A percentile compares a stretch with the other conserved stretches of the same genome.
These are phyloP conservation scores for Marronus borbonicus DNA, from an alignment of 2,888 invertebrate species.

Conservation along the genomic window DNA sequence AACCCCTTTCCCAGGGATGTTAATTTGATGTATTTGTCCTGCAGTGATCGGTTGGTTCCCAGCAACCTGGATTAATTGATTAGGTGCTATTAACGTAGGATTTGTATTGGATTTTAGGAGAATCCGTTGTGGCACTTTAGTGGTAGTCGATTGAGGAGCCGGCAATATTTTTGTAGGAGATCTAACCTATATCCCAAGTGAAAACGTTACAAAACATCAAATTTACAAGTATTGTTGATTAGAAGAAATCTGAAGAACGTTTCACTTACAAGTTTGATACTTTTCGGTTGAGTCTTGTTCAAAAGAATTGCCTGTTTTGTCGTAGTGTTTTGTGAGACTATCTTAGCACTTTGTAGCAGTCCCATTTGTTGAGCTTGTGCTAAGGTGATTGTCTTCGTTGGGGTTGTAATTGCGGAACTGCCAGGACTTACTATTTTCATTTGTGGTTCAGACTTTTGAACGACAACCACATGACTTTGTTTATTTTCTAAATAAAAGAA, in stretches of 20 bases:
- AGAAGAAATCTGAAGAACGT: constrained; percentile 31
- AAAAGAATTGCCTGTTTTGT: constrained; percentile 69
- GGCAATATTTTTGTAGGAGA: constrained; percentile 82
- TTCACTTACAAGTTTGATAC: constrained; percentile 67
- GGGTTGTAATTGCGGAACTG: constrained; percentile 63
- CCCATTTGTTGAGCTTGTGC: constrained; percentile 79
- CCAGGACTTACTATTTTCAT: constrained; percentile 57
- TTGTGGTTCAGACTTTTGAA: constrained; percentile 61
- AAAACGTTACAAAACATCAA: not conserved
- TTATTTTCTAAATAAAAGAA: constrained; percentile 41
- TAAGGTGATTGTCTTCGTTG: constrained; percentile 77
- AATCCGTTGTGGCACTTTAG: constrained; percentile 72
- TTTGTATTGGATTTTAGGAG: constrained; percentile 71
- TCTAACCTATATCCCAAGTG: constrained; percentile 69
- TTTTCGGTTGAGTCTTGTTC: constrained; percentile 65
- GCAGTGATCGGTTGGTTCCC: constrained; percentile 68
- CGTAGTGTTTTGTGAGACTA: constrained; percentile 70
- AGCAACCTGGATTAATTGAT: constrained; percentile 66
- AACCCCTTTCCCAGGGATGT: constrained; percentile 81
- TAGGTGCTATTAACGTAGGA: constrained; percentile 68
- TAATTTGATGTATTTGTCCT: constrained; percentile 79
- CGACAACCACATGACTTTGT: constrained; percentile 60
- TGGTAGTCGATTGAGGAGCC: constrained; percentile 70
- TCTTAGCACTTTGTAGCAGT: constrained; percentile 71
- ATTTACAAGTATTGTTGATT: too few relatives aligned